Evolutionary conservation across 2,888 invertebrate species (phyloP), one percentile per base, ranked within the genome.

Genomic region (Spisula solida): DNA sequence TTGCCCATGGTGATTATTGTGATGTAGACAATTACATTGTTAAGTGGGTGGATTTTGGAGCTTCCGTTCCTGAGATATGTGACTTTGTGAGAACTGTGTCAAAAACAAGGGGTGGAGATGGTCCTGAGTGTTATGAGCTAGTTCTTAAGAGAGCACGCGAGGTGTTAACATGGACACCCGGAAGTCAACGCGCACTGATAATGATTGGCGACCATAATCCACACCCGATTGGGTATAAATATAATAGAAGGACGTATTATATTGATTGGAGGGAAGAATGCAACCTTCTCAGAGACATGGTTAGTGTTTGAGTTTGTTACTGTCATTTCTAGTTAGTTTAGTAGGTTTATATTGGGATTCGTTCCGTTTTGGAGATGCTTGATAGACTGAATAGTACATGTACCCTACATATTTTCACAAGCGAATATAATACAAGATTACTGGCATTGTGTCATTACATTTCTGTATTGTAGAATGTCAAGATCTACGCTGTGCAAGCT

Each of bases 1-100:
- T 95, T 29, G 95, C 95, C 20, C 96, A 96, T 82, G 96, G 96
- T 16, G 95, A 96, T 89, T 96, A 96, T 86, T 95, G 94, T 86
- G 96, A 96, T 84, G 89, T 85, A 25, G 87, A 86, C 56, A 91
- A 90, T 48, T 96, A 96, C 86, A 90, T 95, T 25, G 94, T 95
- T 12, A 94, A 96, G 84, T 93, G 93, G 91, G 90, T 95, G 5
- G 95, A 96, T 84, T 95, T 96, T 83, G 94, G 95, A 34, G 93
- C 94, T 56, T 91, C 93, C 56, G 87, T 94, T 10, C 90, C 89
- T 8, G 93, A 94, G 82, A 92, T 95, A 56, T 94, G 93, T 60
- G 88, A 93, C 56, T 95, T 96, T 85, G 95, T 95, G 29, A 91
- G 89, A 47, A 92, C 91, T n/a, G 94, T 94, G 10, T 90, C 89